Percentiles rank a stretch among this genome's conserved stretches.
These are phyloP conservation scores for Aphidius colemani DNA, from an alignment of 2,888 invertebrate species.

Conservation along the genomic window DNA sequence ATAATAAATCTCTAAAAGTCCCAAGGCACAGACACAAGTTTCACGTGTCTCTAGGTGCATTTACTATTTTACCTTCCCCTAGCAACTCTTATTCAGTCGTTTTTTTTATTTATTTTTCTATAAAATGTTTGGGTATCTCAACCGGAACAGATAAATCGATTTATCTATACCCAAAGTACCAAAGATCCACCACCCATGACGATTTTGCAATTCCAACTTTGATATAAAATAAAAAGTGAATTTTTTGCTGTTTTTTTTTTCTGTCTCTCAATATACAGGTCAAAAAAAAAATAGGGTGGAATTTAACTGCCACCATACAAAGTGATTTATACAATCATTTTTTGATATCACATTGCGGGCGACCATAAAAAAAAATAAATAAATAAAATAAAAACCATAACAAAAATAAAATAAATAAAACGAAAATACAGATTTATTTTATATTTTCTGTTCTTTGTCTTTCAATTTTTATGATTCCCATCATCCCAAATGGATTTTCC, in stretches of 20 bases:
- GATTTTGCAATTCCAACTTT: slow-evolving; percentile 41
- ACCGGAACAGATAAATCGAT: slow-evolving; percentile 40
- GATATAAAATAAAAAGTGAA: no score
- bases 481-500: no score
- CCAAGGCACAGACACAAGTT: slow-evolving; percentile 28
- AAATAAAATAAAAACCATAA: no score
- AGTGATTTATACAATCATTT: no score
- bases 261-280: neutral
- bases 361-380: no score
- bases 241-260: no score
- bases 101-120: slow-evolving; percentile 2
- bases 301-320: neutral
- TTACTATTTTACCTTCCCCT: slow-evolving; percentile 15
- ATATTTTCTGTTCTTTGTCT: no score
- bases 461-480: no score
- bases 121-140: slow-evolving; percentile 26
- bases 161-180: slow-evolving; percentile 24
- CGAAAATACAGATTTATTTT: no score
- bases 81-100: slow-evolving; percentile 22
- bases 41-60: slow-evolving; percentile 20
- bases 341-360: no score
- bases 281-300: slow-evolving; percentile 18
- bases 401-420: no score
- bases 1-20: slow-evolving; percentile 48
- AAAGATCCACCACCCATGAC: slow-evolving; percentile 37